These are phyloP conservation scores for Arrhamphus sclerolepis DNA, from an alignment of 2,797 vertebrate genomes.

Conservation along the genomic window DNA sequence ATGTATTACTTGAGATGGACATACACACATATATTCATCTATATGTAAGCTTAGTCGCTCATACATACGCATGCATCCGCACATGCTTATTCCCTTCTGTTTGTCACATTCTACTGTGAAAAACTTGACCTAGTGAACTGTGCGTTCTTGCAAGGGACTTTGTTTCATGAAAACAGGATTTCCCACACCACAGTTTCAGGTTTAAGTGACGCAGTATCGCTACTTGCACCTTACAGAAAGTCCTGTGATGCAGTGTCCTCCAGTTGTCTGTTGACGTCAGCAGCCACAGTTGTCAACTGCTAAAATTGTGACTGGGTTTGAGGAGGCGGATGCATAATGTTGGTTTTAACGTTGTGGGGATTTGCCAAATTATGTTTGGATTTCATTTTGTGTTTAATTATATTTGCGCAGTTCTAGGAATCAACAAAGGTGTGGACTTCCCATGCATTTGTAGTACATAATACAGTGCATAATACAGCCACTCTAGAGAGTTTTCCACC, in stretches of 20 bases:
- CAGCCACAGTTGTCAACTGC: not conserved
- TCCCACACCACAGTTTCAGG: not conserved
- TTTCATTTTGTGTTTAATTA: not conserved
- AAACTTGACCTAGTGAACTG: too few species aligned
- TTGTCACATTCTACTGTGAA: too few species aligned
- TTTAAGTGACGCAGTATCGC: not conserved
- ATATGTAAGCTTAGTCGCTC: too few species aligned
- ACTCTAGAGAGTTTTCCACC: slow-evolving; percentile 6
- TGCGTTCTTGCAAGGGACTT: too few species aligned
- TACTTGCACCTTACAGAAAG: slow-evolving; percentile 6
- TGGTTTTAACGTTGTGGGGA: not conserved
- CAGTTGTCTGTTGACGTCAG: slow-evolving; percentile 22
- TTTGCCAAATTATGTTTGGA: not conserved
- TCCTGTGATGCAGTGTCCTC: slow-evolving; percentile 7
- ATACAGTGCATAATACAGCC: not conserved
- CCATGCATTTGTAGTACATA: slow-evolving; percentile 6
- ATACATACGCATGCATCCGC: too few species aligned
- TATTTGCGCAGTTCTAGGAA: not conserved
- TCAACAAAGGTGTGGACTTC: slow-evolving; percentile 35
- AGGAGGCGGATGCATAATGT: not conserved
- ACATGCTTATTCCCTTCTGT: too few species aligned
- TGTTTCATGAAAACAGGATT: slow-evolving; percentile 5
- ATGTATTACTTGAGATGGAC: too few species aligned
- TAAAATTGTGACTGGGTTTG: slow-evolving; percentile 14
- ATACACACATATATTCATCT: too few species aligned